Conservation (phyloP, 2,113 vertebrate genomes). For the Rhea americana region DNA sequence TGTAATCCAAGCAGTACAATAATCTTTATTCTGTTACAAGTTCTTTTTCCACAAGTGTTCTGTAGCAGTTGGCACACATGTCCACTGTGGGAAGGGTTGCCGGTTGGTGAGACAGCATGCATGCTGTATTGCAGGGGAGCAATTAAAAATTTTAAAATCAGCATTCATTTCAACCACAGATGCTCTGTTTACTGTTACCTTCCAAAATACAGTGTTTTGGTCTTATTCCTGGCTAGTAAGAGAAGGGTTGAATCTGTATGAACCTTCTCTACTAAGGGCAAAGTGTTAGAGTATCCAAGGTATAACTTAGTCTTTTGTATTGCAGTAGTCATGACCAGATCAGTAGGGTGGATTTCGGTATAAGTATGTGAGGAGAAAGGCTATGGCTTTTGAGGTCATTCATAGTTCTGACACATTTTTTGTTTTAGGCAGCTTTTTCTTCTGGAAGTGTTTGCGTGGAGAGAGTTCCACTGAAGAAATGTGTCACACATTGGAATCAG, state of each 20-base stretch:
- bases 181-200: background rate
- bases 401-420: background rate
- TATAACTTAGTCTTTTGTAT: background rate
- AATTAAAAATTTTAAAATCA: background rate
- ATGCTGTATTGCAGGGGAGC: background rate
- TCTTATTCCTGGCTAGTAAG: background rate
- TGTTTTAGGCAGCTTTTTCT: constrained; percentile 89
- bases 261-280: background rate
- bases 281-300: background rate
- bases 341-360: fast-evolving
- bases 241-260: background rate
- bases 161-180: background rate
- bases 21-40: background rate
- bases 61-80: background rate
- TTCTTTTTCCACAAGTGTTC: background rate
- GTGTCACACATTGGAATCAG: constrained; percentile 85
- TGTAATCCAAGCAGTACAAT: background rate
- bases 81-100: background rate
- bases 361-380: background rate
- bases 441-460: constrained; percentile 92
- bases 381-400: background rate
- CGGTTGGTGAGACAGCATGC: background rate
- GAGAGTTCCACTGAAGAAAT: constrained; percentile 82
- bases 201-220: background rate
- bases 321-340: background rate